Base-by-base conservation (phyloP, 1,140 invertebrate species). In the Antheraea pernyi region DNA sequence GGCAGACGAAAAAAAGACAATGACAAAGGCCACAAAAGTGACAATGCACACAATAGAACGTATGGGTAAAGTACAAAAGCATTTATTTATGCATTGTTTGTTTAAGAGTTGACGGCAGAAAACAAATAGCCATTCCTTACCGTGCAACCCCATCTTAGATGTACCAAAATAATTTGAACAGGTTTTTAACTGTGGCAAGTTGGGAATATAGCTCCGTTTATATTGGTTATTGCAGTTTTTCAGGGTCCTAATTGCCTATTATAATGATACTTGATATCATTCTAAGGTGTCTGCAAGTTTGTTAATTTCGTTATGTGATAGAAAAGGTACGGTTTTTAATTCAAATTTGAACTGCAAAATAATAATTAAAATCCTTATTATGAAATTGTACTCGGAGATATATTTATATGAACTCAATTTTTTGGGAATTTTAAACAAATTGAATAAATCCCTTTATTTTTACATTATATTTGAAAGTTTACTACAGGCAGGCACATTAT, bases 71-170 rank as follows among this genome's bases (percentile, higher is more conserved):
- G 74, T 70, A 91, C 85, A 91, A 91, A 88, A 87, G 79, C 84
- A 68, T 74, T 80, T 81, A 88, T 88, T 89, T 86, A 89, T 83
- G 80, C 75, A 87, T 88, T 91, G 89, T 91, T 89, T 91, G 89
- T 88, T 88, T 89, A 78, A 84, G 75, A 91, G 85, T 82, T 88
- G 86, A 87, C 84, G 80, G 86, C 71, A 82, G 81, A 87, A 86
- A 91, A 91, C 87, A 91, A 89, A 91, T 89, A 89, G 71, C 76
- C 71, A 65, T 53, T 80, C 74, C 75, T 83, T 84, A 72, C 65
- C 64, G 65, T 69, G 66, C 79, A 88, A 88, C 87, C 85, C 86
- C 75, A 82, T 85, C 81, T 78, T 81, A 60, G 39, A 16, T 46
- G 64, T 66, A 37, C 72, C 68, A 73, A 36, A 69, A 59, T 67